phyloP scores from a whole-genome alignment of 2,113 vertebrate genomes.

The Rhinichthys klamathensis region DNA sequence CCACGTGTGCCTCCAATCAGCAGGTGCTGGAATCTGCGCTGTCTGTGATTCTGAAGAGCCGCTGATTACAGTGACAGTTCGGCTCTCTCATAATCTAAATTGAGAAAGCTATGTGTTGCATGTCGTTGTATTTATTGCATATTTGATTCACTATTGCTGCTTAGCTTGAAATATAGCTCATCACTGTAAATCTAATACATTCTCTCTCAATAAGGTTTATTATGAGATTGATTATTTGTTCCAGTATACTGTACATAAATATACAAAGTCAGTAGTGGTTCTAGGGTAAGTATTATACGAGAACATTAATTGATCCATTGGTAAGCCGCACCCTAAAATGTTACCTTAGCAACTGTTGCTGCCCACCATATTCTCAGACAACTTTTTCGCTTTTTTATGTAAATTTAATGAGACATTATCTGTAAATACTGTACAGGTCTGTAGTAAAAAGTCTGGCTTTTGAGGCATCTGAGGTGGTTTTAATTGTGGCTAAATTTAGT shows the following conservation, averaged over 20 bases:
- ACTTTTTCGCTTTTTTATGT: too few relatives aligned
- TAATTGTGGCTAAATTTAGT: too few relatives aligned
- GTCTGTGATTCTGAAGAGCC: conserved; percentile 19
- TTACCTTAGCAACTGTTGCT: background rate
- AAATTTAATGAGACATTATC: background rate
- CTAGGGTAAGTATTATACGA: background rate
- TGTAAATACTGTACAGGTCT: too few relatives aligned
- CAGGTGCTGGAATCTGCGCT: background rate
- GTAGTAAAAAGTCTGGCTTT: too few relatives aligned
- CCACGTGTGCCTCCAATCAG: conserved; percentile 21
- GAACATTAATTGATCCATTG: background rate
- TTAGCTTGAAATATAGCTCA: background rate
- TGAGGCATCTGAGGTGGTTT: too few relatives aligned
- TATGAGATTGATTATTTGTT: background rate
- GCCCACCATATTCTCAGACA: background rate
- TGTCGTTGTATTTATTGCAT: background rate
- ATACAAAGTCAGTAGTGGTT: background rate
- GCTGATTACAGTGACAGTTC: conserved; percentile 26
- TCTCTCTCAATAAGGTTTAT: background rate
- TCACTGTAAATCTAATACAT: background rate
- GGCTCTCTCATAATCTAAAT: conserved; percentile 11
- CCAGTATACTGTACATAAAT: background rate
- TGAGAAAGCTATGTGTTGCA: background rate
- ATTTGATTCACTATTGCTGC: background rate
- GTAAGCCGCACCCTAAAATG: background rate